These are phyloP conservation scores for Alectoris magna DNA, from an alignment of 2,797 vertebrate genomes.

Conservation along the genomic window DNA sequence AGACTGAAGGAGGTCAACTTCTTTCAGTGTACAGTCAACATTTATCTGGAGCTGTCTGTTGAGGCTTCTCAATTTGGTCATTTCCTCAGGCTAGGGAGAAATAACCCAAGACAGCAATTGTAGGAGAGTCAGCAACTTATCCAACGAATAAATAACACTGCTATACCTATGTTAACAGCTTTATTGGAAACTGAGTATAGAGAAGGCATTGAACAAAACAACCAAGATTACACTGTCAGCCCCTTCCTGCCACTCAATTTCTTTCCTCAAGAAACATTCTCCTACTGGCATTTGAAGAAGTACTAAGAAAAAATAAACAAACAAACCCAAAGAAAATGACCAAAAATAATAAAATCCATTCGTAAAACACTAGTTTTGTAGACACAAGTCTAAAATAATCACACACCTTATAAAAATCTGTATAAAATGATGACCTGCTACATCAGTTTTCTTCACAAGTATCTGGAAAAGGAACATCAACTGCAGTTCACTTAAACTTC, in stretches of 20 bases:
- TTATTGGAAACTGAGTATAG: background rate
- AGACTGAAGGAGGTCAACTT: conserved; percentile 95
- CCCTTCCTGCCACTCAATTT: background rate
- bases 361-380: background rate
- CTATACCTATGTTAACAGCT: background rate
- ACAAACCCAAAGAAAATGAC: background rate
- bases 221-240: background rate
- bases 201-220: background rate
- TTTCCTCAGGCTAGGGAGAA: conserved; percentile 93
- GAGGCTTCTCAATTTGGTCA: conserved; percentile 94
- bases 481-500: background rate
- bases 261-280: background rate
- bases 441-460: background rate
- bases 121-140: conserved; percentile 68
- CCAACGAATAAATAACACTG: background rate
- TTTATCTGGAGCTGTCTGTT: conserved; percentile 99
- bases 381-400: background rate
- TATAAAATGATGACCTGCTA: background rate
- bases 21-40: conserved; percentile 98
- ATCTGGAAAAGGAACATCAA: background rate
- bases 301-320: background rate
- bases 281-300: background rate
- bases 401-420: background rate
- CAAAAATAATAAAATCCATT: background rate
- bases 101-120: conserved; percentile 76